Conservation (phyloP, 2,797 vertebrate species). For the Scarus forsteni region DNA sequence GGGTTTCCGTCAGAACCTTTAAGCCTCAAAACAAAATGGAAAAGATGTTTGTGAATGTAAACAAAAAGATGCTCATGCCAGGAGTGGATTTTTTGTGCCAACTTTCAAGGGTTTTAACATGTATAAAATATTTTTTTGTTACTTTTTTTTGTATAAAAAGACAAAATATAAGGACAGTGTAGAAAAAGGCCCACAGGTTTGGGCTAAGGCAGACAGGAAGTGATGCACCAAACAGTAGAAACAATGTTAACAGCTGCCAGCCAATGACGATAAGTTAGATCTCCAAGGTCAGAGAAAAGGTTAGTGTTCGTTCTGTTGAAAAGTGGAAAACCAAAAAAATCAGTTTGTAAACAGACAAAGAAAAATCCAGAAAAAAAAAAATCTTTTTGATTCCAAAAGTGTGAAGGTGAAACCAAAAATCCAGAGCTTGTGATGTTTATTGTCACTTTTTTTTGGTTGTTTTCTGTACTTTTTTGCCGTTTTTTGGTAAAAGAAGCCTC, state of each 20-base stretch:
- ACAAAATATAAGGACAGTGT: slow-evolving; percentile 36
- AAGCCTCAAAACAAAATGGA: slow-evolving; percentile 33
- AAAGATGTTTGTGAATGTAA: slow-evolving; percentile 67
- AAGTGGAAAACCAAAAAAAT: slow-evolving; percentile 1
- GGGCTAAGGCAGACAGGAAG: slow-evolving; percentile 70
- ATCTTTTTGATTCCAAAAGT: slow-evolving; percentile 35
- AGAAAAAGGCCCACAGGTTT: slow-evolving; percentile 63
- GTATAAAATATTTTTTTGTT: slow-evolving; percentile 51
- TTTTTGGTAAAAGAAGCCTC: slow-evolving; percentile 40
- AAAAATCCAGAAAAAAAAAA: slow-evolving; percentile 8
- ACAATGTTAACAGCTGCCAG: slow-evolving; percentile 77
- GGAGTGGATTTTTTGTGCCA: slow-evolving; percentile 45
- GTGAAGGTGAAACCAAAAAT: slow-evolving; percentile 29
- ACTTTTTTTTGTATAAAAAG: slow-evolving; percentile 38
- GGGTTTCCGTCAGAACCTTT: slow-evolving; percentile 19
- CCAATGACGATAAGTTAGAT: slow-evolving; percentile 42
- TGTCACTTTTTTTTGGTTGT: not conserved
- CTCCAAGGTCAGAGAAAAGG: slow-evolving; percentile 7
- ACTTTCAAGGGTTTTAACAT: slow-evolving; percentile 26
- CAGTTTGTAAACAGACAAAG: slow-evolving; percentile 57
- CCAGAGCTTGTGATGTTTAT: slow-evolving; percentile 5
- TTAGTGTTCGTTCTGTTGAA: slow-evolving; percentile 17
- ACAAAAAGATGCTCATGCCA: slow-evolving; percentile 57
- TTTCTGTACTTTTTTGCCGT: not conserved
- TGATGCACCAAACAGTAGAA: slow-evolving; percentile 29